These are phyloP conservation scores for Nebria ingens DNA, from an alignment of 1,140 invertebrate species.

Conservation along the genomic window DNA sequence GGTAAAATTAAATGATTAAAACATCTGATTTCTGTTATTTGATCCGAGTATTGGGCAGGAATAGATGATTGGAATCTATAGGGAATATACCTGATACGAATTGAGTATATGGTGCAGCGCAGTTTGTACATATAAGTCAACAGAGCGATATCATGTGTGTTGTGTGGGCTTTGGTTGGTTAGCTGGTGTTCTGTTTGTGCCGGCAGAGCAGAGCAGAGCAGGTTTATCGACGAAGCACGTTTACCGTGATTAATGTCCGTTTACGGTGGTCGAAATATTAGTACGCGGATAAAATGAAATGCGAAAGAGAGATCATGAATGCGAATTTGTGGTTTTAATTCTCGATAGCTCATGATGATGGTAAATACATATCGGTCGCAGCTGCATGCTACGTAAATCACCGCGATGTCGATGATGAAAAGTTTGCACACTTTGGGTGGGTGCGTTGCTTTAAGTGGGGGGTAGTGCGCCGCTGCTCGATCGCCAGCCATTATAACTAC, in stretches of 20 bases:
- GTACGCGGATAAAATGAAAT: constrained; percentile 3
- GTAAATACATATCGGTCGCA: constrained; percentile 4
- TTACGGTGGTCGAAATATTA: background rate
- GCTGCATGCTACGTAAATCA: constrained; percentile 1
- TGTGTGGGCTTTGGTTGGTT: no score
- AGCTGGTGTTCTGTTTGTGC: background rate
- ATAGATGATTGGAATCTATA: background rate
- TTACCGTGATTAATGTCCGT: background rate
- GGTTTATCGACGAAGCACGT: background rate
- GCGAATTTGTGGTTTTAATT: background rate
- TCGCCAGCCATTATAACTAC: background rate
- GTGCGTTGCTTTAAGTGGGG: no score
- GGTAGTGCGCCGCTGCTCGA: no score
- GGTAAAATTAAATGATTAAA: no score
- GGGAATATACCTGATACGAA: background rate
- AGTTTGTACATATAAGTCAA: no score
- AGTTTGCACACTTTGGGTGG: background rate
- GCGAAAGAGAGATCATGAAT: background rate
- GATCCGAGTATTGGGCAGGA: background rate
- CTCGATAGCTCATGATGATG: background rate
- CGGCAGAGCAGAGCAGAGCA: background rate
- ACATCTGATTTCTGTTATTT: background rate
- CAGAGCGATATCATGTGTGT: no score
- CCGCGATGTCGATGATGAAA: background rate
- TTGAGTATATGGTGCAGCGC: background rate